Evolutionary conservation across 1,140 invertebrate species (phyloP), one percentile per base, ranked within the genome.

Genomic region (Micrasema longulum): DNA sequence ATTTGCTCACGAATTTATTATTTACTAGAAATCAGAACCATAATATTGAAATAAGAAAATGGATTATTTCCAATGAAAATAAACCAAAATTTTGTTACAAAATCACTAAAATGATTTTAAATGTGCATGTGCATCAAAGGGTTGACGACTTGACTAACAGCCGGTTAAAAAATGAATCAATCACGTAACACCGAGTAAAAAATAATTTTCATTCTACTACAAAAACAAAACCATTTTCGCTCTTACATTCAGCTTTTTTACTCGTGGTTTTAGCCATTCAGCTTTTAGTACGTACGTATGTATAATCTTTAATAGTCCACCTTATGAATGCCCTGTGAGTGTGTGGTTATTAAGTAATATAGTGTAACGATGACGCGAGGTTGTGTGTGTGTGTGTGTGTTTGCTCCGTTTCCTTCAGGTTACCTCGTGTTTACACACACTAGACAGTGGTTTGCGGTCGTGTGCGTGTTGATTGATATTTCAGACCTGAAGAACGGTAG

Each of bases 381-480:
- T 2, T 5, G n/a, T 35, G 53, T 57, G 53, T 31, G 4, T n/a
- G 26, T 35, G 16, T 18, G 18, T 52, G 26, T 57, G 31, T 57
- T 31, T 57, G 53, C 23, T n/a, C 18, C 23, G 53, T 31, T 57
- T 57, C 53, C 23, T 57, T 14, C 31, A 57, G 53, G 31, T 57
- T 57, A 14, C 31, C n/a, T 23, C 31, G 26, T 57, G 53, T 57
- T 57, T 57, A 57, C 53, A 12, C 53, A 35, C 53, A 26, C 48
- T 10, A 18, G 48, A 5, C 22, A 52, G 7, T 18, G 11, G 20
- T 22, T 22, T 7, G 23, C 23, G 12, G 5, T 2, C 1, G 48
- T 52, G 11, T 57, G 23, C n/a, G 53, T 36, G 23, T 35, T 57
- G 53, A 57, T 57, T 57, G 53, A 57, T 57, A 57, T 57, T 57